Percentiles rank a stretch among this genome's conserved stretches.
These are phyloP conservation scores for Unio delphinus DNA, from an alignment of 2,888 invertebrate genomes.

Conservation along the genomic window DNA sequence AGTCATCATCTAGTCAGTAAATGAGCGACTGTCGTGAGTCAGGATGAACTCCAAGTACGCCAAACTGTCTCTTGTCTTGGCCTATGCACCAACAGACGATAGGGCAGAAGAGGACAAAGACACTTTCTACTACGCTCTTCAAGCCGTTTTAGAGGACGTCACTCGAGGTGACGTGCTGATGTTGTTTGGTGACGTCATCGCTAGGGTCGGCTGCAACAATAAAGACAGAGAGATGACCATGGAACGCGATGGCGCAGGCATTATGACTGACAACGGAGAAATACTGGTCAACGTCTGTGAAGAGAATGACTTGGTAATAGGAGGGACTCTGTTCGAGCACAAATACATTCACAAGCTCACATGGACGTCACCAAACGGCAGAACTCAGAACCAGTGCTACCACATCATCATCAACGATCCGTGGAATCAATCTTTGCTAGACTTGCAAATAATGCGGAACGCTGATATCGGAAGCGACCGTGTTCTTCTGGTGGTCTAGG, in stretches of 20 bases:
- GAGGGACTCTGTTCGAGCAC: slow-evolving; percentile 5
- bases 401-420: no score
- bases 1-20: no score
- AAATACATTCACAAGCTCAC: neutral
- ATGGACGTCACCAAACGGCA: no score
- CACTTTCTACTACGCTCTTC: no score
- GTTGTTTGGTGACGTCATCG: no score
- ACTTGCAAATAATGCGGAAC: neutral
- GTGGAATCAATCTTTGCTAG: neutral
- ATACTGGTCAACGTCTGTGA: slow-evolving; percentile 1
- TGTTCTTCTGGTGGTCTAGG: neutral
- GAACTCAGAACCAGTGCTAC: no score
- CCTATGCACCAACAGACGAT: neutral
- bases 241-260: slow-evolving; percentile 2
- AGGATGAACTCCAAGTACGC: no score
- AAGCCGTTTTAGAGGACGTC: no score
- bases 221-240: neutral
- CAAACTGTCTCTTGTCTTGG: neutral
- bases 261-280: slow-evolving; percentile 2
- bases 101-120: no score
- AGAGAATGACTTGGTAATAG: slow-evolving; percentile 6
- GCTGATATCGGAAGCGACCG: slow-evolving; percentile 2
- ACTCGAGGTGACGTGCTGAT: neutral
- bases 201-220: neutral
- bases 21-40: no score